These are phyloP conservation scores for Crematogaster levior DNA, from an alignment of 2,888 invertebrate genomes.

Conservation along the genomic window DNA sequence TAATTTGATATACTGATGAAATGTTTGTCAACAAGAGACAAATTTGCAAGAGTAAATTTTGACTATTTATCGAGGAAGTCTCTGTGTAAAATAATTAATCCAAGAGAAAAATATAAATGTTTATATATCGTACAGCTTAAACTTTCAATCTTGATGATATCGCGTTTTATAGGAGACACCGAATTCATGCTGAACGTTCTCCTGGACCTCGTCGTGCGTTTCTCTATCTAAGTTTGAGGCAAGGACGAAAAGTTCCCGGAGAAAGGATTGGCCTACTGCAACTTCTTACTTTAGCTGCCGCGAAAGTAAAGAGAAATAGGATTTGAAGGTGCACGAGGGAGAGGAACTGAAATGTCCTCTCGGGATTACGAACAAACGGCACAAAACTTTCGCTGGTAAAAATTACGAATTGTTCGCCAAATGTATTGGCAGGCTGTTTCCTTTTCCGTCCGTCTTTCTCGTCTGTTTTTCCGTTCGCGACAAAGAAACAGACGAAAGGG, in stretches of 20 bases:
- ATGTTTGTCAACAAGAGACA: not conserved
- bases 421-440: conserved; percentile 45
- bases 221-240: conserved; percentile 68
- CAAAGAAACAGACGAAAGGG: not conserved
- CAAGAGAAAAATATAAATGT: not conserved
- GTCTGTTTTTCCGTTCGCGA: conserved; percentile 5
- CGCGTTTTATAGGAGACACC: not conserved
- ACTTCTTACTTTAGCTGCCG: conserved; percentile 74
- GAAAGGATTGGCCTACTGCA: conserved; percentile 72
- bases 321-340: conserved; percentile 54
- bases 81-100: not conserved
- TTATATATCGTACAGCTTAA: not conserved
- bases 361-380: conserved; percentile 40
- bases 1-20: not conserved
- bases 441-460: conserved; percentile 7
- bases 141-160: not conserved
- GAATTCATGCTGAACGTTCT: conserved; percentile 3
- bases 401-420: conserved; percentile 51
- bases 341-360: conserved; percentile 47
- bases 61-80: not conserved
- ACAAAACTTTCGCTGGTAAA: conserved; percentile 49
- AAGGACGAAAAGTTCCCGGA: conserved; percentile 68
- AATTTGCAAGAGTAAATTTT: not conserved
- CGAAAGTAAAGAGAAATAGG: conserved; percentile 70
- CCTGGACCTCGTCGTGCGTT: conserved; percentile 58